Percentiles rank a stretch among this genome's conserved stretches.
Conservation (phyloP, 2,797 vertebrate species). For the Sebastes diploproa region DNA sequence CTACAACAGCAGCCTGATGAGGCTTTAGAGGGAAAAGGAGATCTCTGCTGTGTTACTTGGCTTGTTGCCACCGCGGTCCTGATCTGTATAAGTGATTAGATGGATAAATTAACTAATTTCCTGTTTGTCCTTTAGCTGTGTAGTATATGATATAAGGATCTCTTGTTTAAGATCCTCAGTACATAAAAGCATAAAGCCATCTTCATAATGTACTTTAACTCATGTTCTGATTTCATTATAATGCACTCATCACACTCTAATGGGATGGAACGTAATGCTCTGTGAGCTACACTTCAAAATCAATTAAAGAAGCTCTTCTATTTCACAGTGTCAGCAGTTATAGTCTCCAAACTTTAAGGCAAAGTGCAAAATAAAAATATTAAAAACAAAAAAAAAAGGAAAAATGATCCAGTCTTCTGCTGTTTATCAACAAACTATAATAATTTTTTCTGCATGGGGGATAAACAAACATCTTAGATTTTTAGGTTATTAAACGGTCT, state of each 20-base stretch:
- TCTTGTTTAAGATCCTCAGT: neutral
- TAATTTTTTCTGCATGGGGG: constrained; percentile 1
- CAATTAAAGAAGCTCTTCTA: constrained; percentile 19
- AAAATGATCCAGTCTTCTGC: constrained; percentile 2
- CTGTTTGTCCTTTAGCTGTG: neutral
- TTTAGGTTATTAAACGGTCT: constrained; percentile 11
- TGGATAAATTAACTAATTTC: neutral
- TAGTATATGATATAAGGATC: neutral
- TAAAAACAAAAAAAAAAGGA: neutral
- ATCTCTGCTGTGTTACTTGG: neutral
- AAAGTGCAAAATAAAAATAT: neutral
- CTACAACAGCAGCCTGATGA: neutral
- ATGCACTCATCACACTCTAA: constrained; percentile 16
- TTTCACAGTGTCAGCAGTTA: constrained; percentile 27
- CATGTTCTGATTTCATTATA: constrained; percentile 34
- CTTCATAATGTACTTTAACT: constrained; percentile 21
- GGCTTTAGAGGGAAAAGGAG: neutral
- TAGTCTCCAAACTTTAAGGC: constrained; percentile 4
- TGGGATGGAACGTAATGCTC: constrained; percentile 12
- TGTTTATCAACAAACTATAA: constrained; percentile 28
- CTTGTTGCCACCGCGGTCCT: neutral
- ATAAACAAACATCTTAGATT: neutral
- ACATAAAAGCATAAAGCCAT: neutral
- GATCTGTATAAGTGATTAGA: neutral
- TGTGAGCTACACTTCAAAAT: constrained; percentile 30